Percentiles rank a stretch among this genome's conserved stretches.
Evolutionary conservation across 2,888 invertebrate species (phyloP).

Genomic region (Argyresthia goedartella): DNA sequence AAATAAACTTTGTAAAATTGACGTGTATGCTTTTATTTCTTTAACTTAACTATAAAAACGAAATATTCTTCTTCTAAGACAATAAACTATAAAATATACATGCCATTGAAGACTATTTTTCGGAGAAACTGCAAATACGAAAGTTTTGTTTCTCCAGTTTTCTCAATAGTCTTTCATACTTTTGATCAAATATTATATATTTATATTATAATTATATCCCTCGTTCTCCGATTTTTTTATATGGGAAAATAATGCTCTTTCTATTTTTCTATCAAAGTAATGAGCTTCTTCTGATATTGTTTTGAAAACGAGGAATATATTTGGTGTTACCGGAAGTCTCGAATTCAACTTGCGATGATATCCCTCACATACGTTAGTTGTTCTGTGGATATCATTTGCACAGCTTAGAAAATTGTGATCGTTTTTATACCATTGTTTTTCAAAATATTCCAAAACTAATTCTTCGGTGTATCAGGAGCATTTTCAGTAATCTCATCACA

Average conservation of each 20-base stretch:
- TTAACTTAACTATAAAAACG: too few species aligned
- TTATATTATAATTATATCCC: too few species aligned
- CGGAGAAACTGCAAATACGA: not conserved
- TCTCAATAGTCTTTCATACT: not conserved
- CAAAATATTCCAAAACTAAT: not conserved
- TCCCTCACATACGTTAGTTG: conserved; percentile 9
- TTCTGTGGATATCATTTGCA: conserved; percentile 9
- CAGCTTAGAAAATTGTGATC: conserved; percentile 10
- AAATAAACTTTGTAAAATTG: too few species aligned
- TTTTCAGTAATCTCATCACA: not conserved
- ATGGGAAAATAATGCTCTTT: not conserved
- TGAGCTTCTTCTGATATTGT: not conserved
- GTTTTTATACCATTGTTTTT: conserved; percentile 6
- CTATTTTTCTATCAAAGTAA: not conserved
- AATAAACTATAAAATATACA: too few species aligned
- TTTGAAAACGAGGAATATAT: not conserved
- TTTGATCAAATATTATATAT: not conserved
- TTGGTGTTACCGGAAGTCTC: conserved; percentile 6
- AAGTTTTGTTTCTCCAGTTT: not conserved
- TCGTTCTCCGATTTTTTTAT: not conserved
- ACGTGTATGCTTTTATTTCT: too few species aligned
- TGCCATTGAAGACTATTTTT: not conserved
- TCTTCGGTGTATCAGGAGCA: not conserved
- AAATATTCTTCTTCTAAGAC: too few species aligned
- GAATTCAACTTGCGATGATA: conserved; percentile 9